Conservation (phyloP, 2,888 invertebrate genomes). For the Drosophila tripunctata region DNA sequence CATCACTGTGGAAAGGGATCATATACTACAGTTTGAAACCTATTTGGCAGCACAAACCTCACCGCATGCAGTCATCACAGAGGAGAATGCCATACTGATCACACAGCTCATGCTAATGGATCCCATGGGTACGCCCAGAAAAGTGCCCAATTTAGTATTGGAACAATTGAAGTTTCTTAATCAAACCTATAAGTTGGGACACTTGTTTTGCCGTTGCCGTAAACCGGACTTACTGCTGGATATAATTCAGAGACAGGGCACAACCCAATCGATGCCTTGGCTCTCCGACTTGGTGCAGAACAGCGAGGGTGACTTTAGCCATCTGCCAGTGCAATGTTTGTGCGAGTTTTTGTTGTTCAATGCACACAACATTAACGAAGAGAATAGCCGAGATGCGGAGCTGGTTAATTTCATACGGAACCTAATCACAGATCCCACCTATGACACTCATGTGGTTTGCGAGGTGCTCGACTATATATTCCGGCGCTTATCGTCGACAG, state of each 20-base stretch:
- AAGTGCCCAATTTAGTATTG: slow-evolving; percentile 91
- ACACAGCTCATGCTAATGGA: slow-evolving; percentile 94
- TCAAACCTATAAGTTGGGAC: slow-evolving; percentile 92
- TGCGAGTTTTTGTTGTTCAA: slow-evolving; percentile 96
- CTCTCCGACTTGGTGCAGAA: slow-evolving; percentile 96
- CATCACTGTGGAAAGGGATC: slow-evolving; percentile 89
- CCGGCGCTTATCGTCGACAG: slow-evolving; percentile 92
- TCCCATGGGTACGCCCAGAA: slow-evolving; percentile 92
- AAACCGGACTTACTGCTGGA: slow-evolving; percentile 96
- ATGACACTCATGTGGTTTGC: slow-evolving; percentile 88
- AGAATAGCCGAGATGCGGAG: slow-evolving; percentile 88
- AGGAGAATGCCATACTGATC: slow-evolving; percentile 93
- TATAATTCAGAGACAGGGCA: slow-evolving; percentile 95
- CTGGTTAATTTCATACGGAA: slow-evolving; percentile 87
- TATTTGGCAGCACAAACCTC: slow-evolving; percentile 96
- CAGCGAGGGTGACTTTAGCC: slow-evolving; percentile 90
- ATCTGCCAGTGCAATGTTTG: slow-evolving; percentile 97
- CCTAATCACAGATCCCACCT: slow-evolving; percentile 85
- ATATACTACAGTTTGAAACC: slow-evolving; percentile 94
- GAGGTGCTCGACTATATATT: slow-evolving; percentile 94
- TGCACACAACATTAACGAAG: slow-evolving; percentile 88
- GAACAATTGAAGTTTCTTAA: slow-evolving; percentile 93
- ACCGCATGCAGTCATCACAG: slow-evolving; percentile 92
- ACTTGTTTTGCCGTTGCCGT: slow-evolving; percentile 93
- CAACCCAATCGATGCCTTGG: slow-evolving; percentile 98